Evolutionary conservation across 2,797 vertebrate genomes (phyloP), one percentile per base, ranked within the genome.

Genomic region (Hybognathus amarus): DNA sequence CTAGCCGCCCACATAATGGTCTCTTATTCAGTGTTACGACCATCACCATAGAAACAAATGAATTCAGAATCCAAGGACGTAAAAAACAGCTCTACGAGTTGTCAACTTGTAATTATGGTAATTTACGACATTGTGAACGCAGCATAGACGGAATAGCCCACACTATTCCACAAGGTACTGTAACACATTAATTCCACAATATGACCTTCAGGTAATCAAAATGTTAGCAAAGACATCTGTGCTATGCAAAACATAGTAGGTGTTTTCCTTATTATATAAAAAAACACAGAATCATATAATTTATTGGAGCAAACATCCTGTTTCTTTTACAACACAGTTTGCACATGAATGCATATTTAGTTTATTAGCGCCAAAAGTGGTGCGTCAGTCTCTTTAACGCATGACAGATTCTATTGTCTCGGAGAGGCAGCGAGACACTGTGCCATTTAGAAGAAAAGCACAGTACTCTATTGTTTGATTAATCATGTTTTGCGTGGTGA

Each of bases 401-500:
- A 82, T 82, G 84, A 73, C 79, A 82, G 24, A 38, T 24, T 67
- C 75, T 59, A 66, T 82, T 86, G 75, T 79, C 77, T 75, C 36
- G 38, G 27, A 71, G 24, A 24, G 13, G n/a, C 22, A 40, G 33
- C 1, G 7, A 33, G 42, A 68, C 61, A 69, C 30, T 47, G 77
- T 80, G 78, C 40, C n/a, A 52, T 64, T 71, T 67, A 56, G 75
- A 74, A 74, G 59, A 67, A 83, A 36, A 71, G 27, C 47, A 70
- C 84, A 73, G 59, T 45, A 56, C 30, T 70, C 80, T 74, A 78
- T 78, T 85, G 84, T 82, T 67, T 82, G 84, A 77, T 63, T 56
- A 38, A 73, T 82, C 67, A 59, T 79, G 67, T 79, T 79, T 79
- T 77, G 52, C 52, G 20, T 54, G 68, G 69, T 79, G 45, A 47